phyloP scores from a whole-genome alignment of 2,888 invertebrate genomes.

The Ormyrus labotus region DNA sequence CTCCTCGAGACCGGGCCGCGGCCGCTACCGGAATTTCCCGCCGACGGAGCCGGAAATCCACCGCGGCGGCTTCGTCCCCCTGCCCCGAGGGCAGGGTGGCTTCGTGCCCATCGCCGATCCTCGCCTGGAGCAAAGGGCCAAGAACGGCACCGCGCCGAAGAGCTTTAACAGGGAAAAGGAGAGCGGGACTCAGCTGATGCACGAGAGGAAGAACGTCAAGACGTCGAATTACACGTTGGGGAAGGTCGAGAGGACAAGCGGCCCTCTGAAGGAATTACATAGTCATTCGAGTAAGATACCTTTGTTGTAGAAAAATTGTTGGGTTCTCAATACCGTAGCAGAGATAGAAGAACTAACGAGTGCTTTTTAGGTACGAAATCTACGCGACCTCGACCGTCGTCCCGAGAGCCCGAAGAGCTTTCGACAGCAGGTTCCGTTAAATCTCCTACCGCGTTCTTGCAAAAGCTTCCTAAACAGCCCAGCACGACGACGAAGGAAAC shows the following conservation, averaged over 20 bases:
- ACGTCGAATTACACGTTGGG: conserved; percentile 63
- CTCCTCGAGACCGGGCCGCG: conserved; percentile 64
- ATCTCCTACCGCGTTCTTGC: not conserved
- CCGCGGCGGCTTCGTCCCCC: conserved; percentile 86
- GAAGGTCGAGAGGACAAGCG: conserved; percentile 63
- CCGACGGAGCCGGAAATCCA: conserved; percentile 81
- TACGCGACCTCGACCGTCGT: conserved; percentile 3
- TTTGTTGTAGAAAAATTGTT: no score
- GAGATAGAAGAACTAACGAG: no score
- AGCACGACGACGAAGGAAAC: conserved; percentile 9
- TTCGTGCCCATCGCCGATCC: conserved; percentile 83
- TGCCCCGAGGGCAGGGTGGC: conserved; percentile 84
- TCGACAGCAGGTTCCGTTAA: not conserved
- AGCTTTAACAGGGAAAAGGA: conserved; percentile 55
- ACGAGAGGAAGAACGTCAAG: conserved; percentile 61
- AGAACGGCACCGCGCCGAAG: conserved; percentile 6
- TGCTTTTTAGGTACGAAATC: not conserved
- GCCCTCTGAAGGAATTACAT: conserved; percentile 3
- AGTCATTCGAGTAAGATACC: conserved; percentile 23
- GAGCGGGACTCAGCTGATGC: conserved; percentile 59
- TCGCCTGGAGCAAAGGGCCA: conserved; percentile 48
- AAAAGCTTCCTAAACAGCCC: not conserved
- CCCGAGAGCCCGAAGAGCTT: conserved; percentile 10
- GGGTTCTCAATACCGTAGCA: no score
- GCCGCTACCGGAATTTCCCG: conserved; percentile 74